Conservation (phyloP, 2,888 invertebrate genomes). For the Heterodera filipjevi region DNA sequence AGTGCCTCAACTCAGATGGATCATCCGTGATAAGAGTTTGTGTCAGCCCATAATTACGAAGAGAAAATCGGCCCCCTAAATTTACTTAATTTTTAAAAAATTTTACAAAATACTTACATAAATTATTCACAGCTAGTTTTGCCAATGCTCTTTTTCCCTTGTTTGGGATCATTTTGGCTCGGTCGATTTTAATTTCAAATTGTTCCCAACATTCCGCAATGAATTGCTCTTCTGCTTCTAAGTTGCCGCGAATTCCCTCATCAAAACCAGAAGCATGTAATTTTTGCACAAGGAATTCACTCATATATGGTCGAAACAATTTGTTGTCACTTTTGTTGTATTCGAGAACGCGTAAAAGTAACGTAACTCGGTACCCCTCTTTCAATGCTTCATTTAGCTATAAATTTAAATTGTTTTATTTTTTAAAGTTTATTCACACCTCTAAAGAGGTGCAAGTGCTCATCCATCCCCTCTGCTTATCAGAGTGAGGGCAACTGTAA, state of each 20-base stretch:
- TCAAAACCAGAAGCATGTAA: neutral
- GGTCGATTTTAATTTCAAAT: neutral
- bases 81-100: too few species aligned
- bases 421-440: too few species aligned
- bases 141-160: neutral
- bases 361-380: neutral
- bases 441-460: neutral
- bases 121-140: neutral
- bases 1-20: neutral
- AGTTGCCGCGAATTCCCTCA: neutral
- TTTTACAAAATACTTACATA: neutral
- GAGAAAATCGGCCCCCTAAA: slow-evolving; percentile 24
- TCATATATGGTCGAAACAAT: neutral
- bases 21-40: slow-evolving; percentile 3
- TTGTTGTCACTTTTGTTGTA: neutral
- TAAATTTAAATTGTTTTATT: neutral
- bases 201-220: neutral
- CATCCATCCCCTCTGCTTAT: neutral
- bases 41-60: slow-evolving; percentile 17
- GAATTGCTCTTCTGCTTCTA: neutral
- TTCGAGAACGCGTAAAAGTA: neutral
- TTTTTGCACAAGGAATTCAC: neutral
- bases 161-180: neutral
- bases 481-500: neutral
- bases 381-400: neutral